phyloP scores from a whole-genome alignment of 2,888 invertebrate genomes.

The Galeruca laticollis region DNA sequence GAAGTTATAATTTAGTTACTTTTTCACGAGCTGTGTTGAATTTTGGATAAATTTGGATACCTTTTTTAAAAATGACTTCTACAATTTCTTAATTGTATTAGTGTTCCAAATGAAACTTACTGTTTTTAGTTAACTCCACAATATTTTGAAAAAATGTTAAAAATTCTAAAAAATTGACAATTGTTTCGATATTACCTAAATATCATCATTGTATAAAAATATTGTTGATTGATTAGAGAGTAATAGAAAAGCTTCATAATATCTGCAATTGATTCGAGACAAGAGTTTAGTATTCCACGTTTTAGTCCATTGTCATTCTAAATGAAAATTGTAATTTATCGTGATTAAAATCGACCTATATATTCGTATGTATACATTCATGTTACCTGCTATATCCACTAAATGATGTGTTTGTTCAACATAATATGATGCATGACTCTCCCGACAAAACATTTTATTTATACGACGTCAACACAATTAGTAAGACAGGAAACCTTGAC shows the following conservation, averaged over 20 bases:
- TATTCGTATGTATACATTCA: neutral
- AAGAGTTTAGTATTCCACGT: neutral
- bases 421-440: conserved; percentile 1
- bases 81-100: too few species aligned
- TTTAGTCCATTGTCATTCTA: neutral
- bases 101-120: too few species aligned
- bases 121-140: too few species aligned
- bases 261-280: neutral
- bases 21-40: too few species aligned
- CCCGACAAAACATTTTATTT: neutral
- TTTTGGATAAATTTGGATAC: too few species aligned
- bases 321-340: neutral
- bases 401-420: conserved; percentile 7
- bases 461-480: neutral
- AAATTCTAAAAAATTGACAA: too few species aligned
- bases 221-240: neutral
- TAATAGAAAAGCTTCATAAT: neutral
- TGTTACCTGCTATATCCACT: neutral
- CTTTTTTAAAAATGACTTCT: too few species aligned
- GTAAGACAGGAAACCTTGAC: neutral
- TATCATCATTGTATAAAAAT: neutral
- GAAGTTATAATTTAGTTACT: too few species aligned
- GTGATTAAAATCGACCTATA: neutral
- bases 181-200: too few species aligned
- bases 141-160: too few species aligned